Base-by-base conservation (phyloP, 2,888 invertebrate species). In the Leptopilina drosophilae region DNA sequence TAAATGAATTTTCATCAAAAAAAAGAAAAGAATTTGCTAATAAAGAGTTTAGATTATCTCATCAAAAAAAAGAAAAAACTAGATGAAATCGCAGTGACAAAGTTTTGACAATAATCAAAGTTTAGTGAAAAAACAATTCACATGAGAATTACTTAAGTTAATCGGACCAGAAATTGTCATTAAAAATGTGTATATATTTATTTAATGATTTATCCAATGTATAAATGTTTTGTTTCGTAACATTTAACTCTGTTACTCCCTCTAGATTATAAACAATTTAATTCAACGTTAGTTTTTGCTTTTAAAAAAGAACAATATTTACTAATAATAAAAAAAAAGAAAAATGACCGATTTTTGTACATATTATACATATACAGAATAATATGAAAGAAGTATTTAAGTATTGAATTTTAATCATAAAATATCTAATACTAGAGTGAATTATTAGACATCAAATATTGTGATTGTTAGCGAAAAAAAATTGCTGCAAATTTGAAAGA, bases 191-290 rank as follows among this genome's bases (percentile, higher is more conserved):
- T 78, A 80, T 80, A 82, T 83, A 86, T 73, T 85, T 85, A 84
- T 83, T 85, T 84, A 86, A 83, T 83, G 84, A 84, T 82, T 83
- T 84, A 84, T 84, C 87, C 87, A 84, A 86, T 88, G 87, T 87
- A 88, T 85, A 87, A 87, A 88, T 84, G 84, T 87, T 85, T 88
- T 87, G 85, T 85, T 85, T 86, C 84, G 82, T 87, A 87, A 85
- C 81, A 85, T 87, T 87, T 87, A 87, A 84, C 83, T 84, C 83
- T 85, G 88, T 89, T 89, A 87, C 80, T 81, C 67, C 42, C 78
- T 77, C 56, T 89, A 89, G 85, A 84, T 89, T 73, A 42, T 78
- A 76, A 76, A 75, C 59, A 42, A 33, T 56, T 88, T 87, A 87
- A 87, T 83, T 78, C 82, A 79, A 86, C 87, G 84, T 88, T 87